Evolutionary conservation across 2,113 vertebrate genomes (phyloP).

Genomic region (Dromiciops gliroides): DNA sequence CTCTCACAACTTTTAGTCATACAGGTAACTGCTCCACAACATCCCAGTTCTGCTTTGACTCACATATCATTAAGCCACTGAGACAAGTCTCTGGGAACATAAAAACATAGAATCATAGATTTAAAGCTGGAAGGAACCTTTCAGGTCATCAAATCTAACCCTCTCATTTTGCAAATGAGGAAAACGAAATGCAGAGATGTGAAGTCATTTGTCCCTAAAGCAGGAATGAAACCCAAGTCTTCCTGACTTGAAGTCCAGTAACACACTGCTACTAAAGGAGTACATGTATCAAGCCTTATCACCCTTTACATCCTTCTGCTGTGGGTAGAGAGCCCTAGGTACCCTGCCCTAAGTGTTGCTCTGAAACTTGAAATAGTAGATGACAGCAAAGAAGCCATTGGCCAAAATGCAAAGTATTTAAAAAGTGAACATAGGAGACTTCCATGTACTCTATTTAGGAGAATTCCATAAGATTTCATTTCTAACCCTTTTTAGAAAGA

Average conservation of each 20-base stretch:
- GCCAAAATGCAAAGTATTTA: not conserved
- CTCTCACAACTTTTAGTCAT: not conserved
- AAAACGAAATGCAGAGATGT: not conserved
- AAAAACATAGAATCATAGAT: constrained; percentile 11
- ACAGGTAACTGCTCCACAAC: not conserved
- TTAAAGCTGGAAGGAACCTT: not conserved
- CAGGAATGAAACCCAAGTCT: not conserved
- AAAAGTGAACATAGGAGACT: not conserved
- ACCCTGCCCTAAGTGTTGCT: not conserved
- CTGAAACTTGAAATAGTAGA: not conserved
- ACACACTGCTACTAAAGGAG: not conserved
- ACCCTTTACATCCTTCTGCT: not conserved
- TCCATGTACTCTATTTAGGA: not conserved
- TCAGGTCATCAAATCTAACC: constrained; percentile 30
- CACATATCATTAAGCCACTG: not conserved
- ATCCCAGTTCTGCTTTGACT: not conserved
- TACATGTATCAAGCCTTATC: not conserved
- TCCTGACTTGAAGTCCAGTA: not conserved
- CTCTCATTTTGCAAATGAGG: not conserved
- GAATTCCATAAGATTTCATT: constrained; percentile 4
- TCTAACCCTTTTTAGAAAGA: not conserved
- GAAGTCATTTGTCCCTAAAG: not conserved
- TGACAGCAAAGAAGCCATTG: constrained; percentile 20
- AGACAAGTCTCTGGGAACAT: constrained; percentile 21
- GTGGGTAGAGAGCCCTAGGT: not conserved